Evolutionary conservation across 2,888 invertebrate species (phyloP).

Genomic region (Criorhina ranunculi): DNA sequence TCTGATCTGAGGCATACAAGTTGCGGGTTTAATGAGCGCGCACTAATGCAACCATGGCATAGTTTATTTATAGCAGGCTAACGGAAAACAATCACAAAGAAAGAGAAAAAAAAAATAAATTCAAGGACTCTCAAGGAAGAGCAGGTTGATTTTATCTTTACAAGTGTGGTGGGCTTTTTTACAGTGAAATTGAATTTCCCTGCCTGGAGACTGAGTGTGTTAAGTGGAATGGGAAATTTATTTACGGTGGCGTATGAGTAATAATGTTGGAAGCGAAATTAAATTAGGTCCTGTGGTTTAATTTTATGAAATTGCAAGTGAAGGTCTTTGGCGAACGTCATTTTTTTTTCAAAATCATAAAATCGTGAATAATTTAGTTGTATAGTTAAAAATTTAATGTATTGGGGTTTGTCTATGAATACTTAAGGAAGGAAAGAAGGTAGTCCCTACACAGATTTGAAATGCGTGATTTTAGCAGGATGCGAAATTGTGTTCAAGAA

Average conservation of each 20-base stretch:
- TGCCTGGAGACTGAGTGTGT: neutral
- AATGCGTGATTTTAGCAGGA: no score
- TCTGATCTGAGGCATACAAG: conserved; percentile 27
- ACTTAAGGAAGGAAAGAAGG: no score
- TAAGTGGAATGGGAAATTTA: conserved; percentile 7
- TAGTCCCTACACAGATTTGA: no score
- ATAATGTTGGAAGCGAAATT: conserved; percentile 43
- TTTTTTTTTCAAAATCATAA: conserved; percentile 1
- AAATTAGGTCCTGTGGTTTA: conserved; percentile 30
- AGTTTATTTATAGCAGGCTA: conserved; percentile 58
- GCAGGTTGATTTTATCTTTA: conserved; percentile 15
- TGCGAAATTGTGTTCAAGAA: no score
- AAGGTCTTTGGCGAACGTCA: conserved; percentile 22
- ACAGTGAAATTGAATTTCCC: conserved; percentile 36
- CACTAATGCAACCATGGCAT: conserved; percentile 56
- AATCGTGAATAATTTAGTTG: conserved; percentile 3
- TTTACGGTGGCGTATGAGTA: conserved; percentile 24
- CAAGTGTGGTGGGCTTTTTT: conserved; percentile 20
- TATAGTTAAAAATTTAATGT: no score
- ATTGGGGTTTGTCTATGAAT: no score
- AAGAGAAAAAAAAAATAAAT: conserved; percentile 13
- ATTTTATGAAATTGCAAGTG: conserved; percentile 18
- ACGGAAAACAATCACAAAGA: conserved; percentile 58
- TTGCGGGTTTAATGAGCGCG: conserved; percentile 36
- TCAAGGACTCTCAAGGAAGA: conserved; percentile 62